Percentiles rank a stretch among this genome's conserved stretches.
Conservation (phyloP, 2,113 vertebrate genomes). For the Turdus rufiventris region DNA sequence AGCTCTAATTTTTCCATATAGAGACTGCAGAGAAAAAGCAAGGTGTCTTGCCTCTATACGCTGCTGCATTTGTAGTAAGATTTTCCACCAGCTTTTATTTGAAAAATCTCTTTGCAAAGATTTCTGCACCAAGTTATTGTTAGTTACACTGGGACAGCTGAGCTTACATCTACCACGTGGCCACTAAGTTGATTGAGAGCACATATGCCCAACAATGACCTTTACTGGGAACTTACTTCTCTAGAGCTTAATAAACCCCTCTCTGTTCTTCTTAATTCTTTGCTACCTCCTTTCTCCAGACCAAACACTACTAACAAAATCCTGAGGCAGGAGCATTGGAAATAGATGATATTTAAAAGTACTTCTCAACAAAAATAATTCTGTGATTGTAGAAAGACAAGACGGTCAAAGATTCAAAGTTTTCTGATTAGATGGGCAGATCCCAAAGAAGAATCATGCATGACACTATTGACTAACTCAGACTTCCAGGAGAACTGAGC, state of each 20-base stretch:
- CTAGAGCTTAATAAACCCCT: background rate
- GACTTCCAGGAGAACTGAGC: background rate
- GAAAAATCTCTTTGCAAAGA: background rate
- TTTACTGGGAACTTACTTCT: background rate
- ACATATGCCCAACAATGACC: background rate
- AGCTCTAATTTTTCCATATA: background rate
- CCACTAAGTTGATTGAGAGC: background rate
- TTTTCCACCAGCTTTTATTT: background rate
- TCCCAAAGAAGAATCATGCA: background rate
- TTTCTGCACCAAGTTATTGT: background rate
- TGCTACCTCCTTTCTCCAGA: background rate
- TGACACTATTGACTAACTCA: background rate
- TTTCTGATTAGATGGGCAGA: background rate
- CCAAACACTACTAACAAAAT: background rate
- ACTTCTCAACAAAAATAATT: background rate
- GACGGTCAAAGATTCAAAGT: background rate
- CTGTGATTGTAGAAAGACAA: background rate
- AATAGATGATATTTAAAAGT: background rate
- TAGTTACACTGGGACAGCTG: background rate
- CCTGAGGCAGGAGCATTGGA: rapidly evolving
- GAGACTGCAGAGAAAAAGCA: slow-evolving; percentile 5
- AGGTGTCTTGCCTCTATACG: background rate
- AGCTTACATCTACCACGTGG: background rate
- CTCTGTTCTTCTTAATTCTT: background rate
- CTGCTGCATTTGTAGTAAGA: background rate